Percentiles rank a stretch among this genome's conserved stretches.
These are phyloP conservation scores for Varroa destructor DNA, from an alignment of 1,140 invertebrate genomes.

Conservation along the genomic window DNA sequence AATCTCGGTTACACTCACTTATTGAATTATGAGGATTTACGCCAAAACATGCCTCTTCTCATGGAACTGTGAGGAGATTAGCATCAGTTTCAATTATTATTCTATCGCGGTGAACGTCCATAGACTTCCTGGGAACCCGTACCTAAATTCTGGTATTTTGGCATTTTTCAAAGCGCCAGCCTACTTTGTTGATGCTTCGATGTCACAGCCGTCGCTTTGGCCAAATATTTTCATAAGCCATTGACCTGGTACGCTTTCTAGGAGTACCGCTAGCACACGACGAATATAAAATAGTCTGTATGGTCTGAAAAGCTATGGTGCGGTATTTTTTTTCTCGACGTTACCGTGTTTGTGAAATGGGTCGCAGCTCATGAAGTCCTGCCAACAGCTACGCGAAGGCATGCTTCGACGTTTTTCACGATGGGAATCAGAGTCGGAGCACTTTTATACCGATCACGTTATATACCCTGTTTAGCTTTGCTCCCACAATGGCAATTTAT, in stretches of 20 bases:
- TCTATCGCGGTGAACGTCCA: constrained; percentile 7
- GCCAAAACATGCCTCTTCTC: background rate
- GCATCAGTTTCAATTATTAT: constrained; percentile 14
- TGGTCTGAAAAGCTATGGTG: background rate
- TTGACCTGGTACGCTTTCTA: background rate
- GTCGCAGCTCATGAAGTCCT: constrained; percentile 5
- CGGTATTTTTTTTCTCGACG: background rate
- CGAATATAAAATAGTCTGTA: background rate
- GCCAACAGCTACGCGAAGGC: background rate
- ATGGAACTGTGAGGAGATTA: background rate
- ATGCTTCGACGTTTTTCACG: background rate
- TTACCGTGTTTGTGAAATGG: constrained; percentile 1
- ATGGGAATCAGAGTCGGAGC: background rate
- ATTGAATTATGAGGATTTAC: background rate
- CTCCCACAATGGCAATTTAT: background rate
- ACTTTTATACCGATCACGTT: background rate
- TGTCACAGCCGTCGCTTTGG: constrained; percentile 4
- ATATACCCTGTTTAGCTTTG: background rate
- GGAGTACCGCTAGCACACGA: background rate
- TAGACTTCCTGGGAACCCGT: background rate
- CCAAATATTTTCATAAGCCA: background rate
- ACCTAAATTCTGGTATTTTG: background rate
- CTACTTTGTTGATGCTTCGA: background rate
- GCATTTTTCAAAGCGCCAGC: constrained; percentile 1
- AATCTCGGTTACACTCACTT: background rate